Evolutionary conservation across 2,797 vertebrate species (phyloP), one percentile per base, ranked within the genome.

Genomic region (Sebastes baramenuke): DNA sequence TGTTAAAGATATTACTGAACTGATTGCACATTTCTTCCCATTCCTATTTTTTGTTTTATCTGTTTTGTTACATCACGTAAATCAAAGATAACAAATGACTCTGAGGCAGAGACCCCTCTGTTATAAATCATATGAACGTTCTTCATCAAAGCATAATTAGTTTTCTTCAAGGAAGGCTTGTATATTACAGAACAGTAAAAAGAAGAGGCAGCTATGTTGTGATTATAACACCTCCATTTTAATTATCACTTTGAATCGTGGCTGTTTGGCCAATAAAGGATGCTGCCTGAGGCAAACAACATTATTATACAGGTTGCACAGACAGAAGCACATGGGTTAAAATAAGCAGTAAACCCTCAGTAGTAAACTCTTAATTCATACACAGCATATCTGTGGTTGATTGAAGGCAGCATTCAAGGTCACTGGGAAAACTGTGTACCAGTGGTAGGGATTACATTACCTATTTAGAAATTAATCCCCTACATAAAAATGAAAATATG

Each of bases 81-180:
- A 90, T 78, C 81, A 80, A 83, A 88, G 54, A 81, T 88, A 87
- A 84, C 52, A 77, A 92, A 89, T 85, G 54, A 46, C 72, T 83
- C 36, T 20, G 80, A 62, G 52, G 78, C 71, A 64, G 38, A 42
- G 46, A 65, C 20, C 60, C 54, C 13, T 70, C 59, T 46, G 77
- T 79, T 84, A 75, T 87, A 85, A 90, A 91, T 89, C 83, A 80
- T 70, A 22, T 49, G 32, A 83, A 65, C 74, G 22, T 16, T 86
- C 56, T 75, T 87, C 52, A 87, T 89, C 83, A 87, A 87, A 87
- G 49, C 34, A n/a, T 89, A 90, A 93, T 93, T 91, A 87, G 78
- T 90, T 88, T 91, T 77, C 69, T 80, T 69, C 62, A 38, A 75
- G 46, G 65, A 75, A 46, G 22, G 29, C 73, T 61, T 71, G 38